Percentiles rank a stretch among this genome's conserved stretches.
phyloP scores from a whole-genome alignment of 2,888 invertebrate species.

The Cepaea hortensis region DNA sequence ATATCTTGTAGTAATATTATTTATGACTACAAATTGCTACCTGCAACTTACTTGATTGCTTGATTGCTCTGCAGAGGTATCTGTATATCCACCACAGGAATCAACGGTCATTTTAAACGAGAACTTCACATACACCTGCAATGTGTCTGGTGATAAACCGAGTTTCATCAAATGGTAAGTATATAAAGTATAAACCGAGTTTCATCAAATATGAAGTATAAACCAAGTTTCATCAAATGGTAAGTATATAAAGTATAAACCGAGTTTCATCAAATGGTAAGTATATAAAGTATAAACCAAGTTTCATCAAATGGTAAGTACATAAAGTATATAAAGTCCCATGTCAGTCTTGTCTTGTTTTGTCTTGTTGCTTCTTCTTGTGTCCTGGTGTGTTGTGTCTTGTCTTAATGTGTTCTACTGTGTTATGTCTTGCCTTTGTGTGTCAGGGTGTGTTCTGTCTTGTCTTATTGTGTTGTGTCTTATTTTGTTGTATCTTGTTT shows the following conservation, averaged over 20 bases:
- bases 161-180: neutral
- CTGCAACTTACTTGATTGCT: too few species aligned
- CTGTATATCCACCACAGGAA: slow-evolving; percentile 63
- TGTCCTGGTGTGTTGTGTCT: neutral
- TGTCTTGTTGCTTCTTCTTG: neutral
- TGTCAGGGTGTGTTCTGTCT: too few species aligned
- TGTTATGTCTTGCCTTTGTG: too few species aligned
- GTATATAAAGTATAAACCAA: neutral
- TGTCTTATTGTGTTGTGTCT: too few species aligned
- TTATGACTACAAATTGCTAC: too few species aligned
- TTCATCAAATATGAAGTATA: neutral
- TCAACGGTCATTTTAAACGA: slow-evolving; percentile 60
- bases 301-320: too few species aligned
- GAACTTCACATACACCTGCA: slow-evolving; percentile 61
- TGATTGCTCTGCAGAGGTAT: slow-evolving; percentile 42
- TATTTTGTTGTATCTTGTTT: too few species aligned
- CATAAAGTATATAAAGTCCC: too few species aligned
- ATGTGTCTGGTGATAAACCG: slow-evolving; percentile 53
- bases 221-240: neutral
- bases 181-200: neutral
- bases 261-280: neutral
- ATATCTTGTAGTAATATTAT: too few species aligned
- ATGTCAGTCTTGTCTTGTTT: too few species aligned
- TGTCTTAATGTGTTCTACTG: too few species aligned
- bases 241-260: neutral